Evolutionary conservation across 2,797 vertebrate genomes (phyloP), one percentile per base, ranked within the genome.

Genomic region (Darevskia mixta): DNA sequence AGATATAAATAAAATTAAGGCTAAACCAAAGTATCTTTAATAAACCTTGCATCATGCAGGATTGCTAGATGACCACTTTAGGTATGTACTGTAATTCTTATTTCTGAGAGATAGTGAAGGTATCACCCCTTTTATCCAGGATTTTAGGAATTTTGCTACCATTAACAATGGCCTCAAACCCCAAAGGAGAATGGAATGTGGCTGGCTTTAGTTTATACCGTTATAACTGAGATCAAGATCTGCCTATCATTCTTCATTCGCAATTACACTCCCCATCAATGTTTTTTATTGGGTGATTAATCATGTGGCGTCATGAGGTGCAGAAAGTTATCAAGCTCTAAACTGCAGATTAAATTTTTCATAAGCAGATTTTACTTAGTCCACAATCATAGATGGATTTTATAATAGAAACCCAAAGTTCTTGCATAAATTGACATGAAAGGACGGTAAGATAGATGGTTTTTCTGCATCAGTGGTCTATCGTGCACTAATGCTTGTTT

Each of bases 261-360:
- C 84, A 58, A 64, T 82, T 82, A 87, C 81, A 17, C 3, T 15
- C 89, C 43, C 61, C n/a, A 41, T 61, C 64, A 32, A 85, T 88
- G 49, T 67, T 13, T 49, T 13, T 8, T 23, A 20, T 49, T 82
- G 71, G 58, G 23, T 61, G 45, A 71, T 83, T 61, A 84, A 79
- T 66, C 43, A 29, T 29, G 11, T 58, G 64, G 11, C 45, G 10
- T 43, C 35, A 85, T 29, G 76, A 67, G 49, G 76, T 75, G 23
- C n/a, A 32, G 25, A 76, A 77, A 81, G 49, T 38, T 25, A 6
- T 38, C 29, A 9, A 27, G 29, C 3, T 88, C 11, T 80, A 72
- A 38, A n/a, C 23, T 61, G 0, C 45, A 77, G 88, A 18, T 6
- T 49, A 38, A 55, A 23, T 0, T 72, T 88, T 91, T 58, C 25